phyloP scores from a whole-genome alignment of 2,797 vertebrate genomes.

The Hippopotamyrus pictus region DNA sequence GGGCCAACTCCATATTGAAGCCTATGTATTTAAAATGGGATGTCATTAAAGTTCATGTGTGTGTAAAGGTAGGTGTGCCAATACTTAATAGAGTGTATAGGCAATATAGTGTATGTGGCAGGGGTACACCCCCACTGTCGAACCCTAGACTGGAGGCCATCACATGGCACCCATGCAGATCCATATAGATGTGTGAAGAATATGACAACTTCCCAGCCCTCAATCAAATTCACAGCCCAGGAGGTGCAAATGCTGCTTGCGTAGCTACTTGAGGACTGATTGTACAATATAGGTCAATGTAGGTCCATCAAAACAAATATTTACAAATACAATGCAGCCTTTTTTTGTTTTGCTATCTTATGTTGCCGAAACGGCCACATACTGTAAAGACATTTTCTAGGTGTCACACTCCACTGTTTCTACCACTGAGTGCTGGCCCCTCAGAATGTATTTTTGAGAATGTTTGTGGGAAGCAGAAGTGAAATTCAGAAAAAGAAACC shows the following conservation, averaged over 20 bases:
- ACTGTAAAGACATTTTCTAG: background rate
- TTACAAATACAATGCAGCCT: background rate
- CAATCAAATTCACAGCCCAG: background rate
- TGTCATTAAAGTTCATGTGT: too few relatives aligned
- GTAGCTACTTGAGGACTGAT: background rate
- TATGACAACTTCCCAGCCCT: background rate
- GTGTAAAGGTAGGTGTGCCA: too few relatives aligned
- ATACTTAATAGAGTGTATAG: too few relatives aligned
- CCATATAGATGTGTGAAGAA: background rate
- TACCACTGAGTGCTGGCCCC: background rate
- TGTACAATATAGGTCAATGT: background rate
- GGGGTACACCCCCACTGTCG: background rate
- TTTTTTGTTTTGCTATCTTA: background rate
- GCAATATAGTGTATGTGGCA: background rate
- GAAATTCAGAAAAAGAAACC: background rate
- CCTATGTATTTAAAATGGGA: too few relatives aligned
- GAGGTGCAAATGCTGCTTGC: background rate
- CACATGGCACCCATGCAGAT: background rate
- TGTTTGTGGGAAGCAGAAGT: background rate
- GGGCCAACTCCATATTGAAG: too few relatives aligned
- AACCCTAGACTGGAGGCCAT: background rate
- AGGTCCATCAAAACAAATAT: background rate
- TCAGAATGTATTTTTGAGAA: background rate
- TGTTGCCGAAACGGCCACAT: background rate
- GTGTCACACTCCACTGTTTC: background rate